Evolutionary conservation across 2,888 invertebrate genomes (phyloP).

Genomic region (Polyommatus iphigenia): DNA sequence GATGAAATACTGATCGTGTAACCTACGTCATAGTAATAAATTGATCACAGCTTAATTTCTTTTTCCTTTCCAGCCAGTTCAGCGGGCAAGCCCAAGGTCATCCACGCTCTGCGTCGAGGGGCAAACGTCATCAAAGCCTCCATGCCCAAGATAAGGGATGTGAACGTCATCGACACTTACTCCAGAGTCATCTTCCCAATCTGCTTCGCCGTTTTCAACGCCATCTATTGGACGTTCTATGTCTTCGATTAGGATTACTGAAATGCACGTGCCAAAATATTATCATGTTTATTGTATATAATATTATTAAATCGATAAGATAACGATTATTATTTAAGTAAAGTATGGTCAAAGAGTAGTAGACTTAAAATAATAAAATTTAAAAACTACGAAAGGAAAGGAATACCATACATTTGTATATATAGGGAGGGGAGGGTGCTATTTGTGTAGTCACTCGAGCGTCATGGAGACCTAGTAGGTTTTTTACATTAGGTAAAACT

Average conservation of each 20-base stretch:
- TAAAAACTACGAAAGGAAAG: not conserved
- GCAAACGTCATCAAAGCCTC: conserved; percentile 93
- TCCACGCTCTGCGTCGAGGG: conserved; percentile 90
- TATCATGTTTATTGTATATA: conserved; percentile 19
- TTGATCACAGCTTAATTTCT: too few relatives aligned
- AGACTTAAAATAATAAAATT: not conserved
- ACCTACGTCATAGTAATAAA: too few relatives aligned
- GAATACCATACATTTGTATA: too few relatives aligned
- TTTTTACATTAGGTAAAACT: too few relatives aligned
- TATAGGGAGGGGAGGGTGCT: too few relatives aligned
- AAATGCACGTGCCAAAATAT: conserved; percentile 27
- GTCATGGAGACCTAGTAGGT: too few relatives aligned
- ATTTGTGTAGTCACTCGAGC: too few relatives aligned
- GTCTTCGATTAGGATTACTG: conserved; percentile 81
- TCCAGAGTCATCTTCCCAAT: conserved; percentile 97
- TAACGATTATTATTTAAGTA: not conserved
- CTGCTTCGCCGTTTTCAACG: conserved; percentile 96
- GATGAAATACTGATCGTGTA: too few relatives aligned
- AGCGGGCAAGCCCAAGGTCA: conserved; percentile 84
- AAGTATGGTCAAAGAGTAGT: not conserved
- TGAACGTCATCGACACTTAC: conserved; percentile 98
- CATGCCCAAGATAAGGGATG: conserved; percentile 97
- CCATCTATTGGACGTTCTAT: conserved; percentile 97
- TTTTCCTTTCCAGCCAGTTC: conserved; percentile 71
- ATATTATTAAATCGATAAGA: not conserved